phyloP scores from a whole-genome alignment of 2,888 invertebrate species.

The Diarsia rubi region DNA sequence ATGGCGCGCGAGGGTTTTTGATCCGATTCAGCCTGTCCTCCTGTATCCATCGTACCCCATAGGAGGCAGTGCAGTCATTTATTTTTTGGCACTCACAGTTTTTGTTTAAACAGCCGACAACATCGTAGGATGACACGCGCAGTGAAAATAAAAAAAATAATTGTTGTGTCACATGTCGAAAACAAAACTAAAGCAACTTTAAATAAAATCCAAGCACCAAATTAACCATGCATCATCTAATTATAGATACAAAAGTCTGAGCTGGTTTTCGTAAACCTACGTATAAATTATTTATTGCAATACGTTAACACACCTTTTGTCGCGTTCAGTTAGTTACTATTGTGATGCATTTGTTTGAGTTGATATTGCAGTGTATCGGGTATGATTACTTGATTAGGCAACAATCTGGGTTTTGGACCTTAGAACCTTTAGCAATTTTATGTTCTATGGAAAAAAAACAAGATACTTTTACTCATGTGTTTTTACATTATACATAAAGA shows the following conservation, averaged over 20 bases:
- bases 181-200: neutral
- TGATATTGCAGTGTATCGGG: neutral
- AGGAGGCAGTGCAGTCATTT: neutral
- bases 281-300: neutral
- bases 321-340: neutral
- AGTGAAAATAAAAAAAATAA: neutral
- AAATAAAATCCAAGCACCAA: neutral
- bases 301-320: neutral
- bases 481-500: neutral
- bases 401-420: neutral
- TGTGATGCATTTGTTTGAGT: neutral
- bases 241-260: neutral
- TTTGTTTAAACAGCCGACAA: no score
- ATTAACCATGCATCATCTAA: neutral
- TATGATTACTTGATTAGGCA: neutral
- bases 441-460: constrained; percentile 5
- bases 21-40: neutral
- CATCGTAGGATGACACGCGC: no score
- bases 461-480: neutral
- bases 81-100: neutral
- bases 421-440: neutral
- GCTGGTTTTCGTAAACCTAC: neutral
- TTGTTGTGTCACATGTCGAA: neutral
- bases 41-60: neutral
- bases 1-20: neutral